A percentile compares a stretch with the other conserved stretches of the same genome.
Evolutionary conservation across 2,888 invertebrate genomes (phyloP).

Genomic region (Chrysomela aeneicollis): DNA sequence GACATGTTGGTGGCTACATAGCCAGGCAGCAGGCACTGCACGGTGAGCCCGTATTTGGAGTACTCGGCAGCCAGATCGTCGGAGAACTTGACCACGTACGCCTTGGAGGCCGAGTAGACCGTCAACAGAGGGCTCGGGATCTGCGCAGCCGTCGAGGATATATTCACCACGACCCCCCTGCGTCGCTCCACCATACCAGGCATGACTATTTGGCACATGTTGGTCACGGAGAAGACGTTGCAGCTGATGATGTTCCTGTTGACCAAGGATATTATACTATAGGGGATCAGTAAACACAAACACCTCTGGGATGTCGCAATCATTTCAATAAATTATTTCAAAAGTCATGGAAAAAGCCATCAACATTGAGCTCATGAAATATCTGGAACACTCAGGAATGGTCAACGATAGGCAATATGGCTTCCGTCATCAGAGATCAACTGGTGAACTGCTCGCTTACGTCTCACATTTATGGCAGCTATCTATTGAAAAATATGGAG

Average conservation of each 20-base stretch:
- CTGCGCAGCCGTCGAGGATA: conserved; percentile 83
- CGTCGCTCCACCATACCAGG: conserved; percentile 83
- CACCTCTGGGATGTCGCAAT: too few relatives aligned
- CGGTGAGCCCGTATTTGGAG: conserved; percentile 72
- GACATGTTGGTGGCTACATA: conserved; percentile 94
- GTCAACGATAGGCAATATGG: too few relatives aligned
- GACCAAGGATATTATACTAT: too few relatives aligned
- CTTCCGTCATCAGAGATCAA: too few relatives aligned
- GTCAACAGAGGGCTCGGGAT: conserved; percentile 84
- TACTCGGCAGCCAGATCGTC: conserved; percentile 81
- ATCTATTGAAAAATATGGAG: too few relatives aligned
- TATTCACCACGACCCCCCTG: conserved; percentile 87
- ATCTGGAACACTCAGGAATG: too few relatives aligned
- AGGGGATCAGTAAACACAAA: too few relatives aligned
- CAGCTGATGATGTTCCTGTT: conserved; percentile 76
- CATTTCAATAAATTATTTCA: too few relatives aligned
- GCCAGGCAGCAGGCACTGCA: conserved; percentile 86
- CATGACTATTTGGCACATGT: conserved; percentile 85
- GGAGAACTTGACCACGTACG: conserved; percentile 83
- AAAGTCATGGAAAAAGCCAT: too few relatives aligned
- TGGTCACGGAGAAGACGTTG: conserved; percentile 80
- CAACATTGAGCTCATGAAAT: too few relatives aligned
- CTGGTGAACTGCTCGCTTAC: too few relatives aligned
- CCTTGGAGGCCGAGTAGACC: conserved; percentile 90
- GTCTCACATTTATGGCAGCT: too few relatives aligned